phyloP scores from a whole-genome alignment of 2,797 vertebrate species.

The Bovichtus variegatus region DNA sequence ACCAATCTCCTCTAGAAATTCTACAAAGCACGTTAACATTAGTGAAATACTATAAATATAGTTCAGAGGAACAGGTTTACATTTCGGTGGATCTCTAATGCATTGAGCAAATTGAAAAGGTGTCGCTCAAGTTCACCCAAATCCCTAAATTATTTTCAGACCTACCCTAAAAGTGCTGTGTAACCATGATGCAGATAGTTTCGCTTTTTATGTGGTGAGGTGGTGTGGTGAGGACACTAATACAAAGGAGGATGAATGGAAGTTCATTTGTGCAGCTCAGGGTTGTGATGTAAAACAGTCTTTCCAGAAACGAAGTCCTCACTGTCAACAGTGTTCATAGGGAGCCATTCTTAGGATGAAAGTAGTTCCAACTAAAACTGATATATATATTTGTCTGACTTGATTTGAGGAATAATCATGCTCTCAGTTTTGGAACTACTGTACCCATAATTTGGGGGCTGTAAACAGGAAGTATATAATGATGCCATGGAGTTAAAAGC shows the following conservation, averaged over 20 bases:
- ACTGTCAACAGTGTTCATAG: background rate
- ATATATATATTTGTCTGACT: background rate
- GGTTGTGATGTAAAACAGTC: background rate
- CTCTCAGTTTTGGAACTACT: background rate
- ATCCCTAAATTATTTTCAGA: background rate
- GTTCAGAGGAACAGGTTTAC: background rate
- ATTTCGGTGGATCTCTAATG: background rate
- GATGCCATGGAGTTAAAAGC: background rate
- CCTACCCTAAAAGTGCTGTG: background rate
- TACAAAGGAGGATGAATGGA: slow-evolving; percentile 5
- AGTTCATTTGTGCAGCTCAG: background rate
- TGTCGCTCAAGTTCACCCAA: background rate
- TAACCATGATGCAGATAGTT: background rate
- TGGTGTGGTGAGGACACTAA: too few species aligned
- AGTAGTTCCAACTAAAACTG: slow-evolving; percentile 3
- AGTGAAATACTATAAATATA: background rate
- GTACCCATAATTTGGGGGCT: too few species aligned
- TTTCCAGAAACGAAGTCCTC: background rate
- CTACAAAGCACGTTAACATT: background rate
- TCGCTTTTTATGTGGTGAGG: background rate
- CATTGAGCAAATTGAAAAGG: background rate
- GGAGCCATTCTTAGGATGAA: background rate
- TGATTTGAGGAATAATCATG: background rate
- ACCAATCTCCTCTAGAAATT: background rate
- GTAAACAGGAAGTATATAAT: background rate